phyloP scores from a whole-genome alignment of 2,113 vertebrate species.

The Nibea coibor region DNA sequence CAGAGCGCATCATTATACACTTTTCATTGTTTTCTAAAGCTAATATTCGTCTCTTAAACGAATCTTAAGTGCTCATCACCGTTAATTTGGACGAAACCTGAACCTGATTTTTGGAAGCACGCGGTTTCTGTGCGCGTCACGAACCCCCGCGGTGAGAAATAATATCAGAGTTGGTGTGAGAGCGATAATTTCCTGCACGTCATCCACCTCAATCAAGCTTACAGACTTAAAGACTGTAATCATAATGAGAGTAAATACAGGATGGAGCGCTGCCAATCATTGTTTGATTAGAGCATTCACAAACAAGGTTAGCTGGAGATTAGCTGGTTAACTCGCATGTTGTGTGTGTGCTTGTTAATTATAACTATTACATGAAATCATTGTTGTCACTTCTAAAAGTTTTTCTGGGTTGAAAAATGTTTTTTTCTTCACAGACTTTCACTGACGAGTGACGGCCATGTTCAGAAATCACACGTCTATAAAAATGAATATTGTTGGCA shows the following conservation, averaged over 20 bases:
- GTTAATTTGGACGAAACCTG: slow-evolving; percentile 27
- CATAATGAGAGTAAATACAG: slow-evolving; percentile 24
- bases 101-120: slow-evolving; percentile 26
- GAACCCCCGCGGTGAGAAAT: slow-evolving; percentile 24
- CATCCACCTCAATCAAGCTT: slow-evolving; percentile 34
- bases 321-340: neutral
- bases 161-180: slow-evolving; percentile 16
- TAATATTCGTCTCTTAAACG: neutral
- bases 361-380: no score
- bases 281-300: slow-evolving; percentile 34
- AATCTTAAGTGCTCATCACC: slow-evolving; percentile 29
- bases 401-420: neutral
- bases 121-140: neutral
- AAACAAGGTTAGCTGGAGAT: slow-evolving; percentile 19
- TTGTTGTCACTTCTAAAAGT: neutral
- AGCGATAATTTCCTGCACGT: slow-evolving; percentile 18
- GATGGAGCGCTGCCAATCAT: slow-evolving; percentile 25
- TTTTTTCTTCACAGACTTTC: no score
- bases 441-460: neutral
- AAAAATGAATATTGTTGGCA: slow-evolving; percentile 4
- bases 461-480: no score
- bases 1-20: slow-evolving; percentile 7
- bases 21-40: neutral
- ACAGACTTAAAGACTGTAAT: slow-evolving; percentile 33
- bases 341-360: neutral